phyloP scores from a whole-genome alignment of 2,888 invertebrate genomes.

The Anarsia innoxiella region DNA sequence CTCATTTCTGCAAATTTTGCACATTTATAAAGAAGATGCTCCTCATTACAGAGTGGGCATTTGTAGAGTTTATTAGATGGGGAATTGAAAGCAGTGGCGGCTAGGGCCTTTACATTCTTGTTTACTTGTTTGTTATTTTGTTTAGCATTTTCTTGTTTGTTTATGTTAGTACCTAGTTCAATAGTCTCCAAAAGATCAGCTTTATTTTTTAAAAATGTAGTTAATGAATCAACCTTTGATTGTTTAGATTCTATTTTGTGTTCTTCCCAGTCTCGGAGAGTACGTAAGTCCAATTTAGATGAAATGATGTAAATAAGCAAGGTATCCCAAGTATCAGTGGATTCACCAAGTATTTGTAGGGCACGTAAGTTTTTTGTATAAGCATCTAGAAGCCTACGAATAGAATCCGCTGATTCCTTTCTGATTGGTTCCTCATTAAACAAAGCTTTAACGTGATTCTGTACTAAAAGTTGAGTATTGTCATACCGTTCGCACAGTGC shows the following conservation, averaged over 20 bases:
- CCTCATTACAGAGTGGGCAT: background rate
- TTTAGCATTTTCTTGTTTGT: background rate
- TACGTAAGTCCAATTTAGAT: conserved; percentile 1
- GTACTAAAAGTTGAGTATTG: conserved; percentile 1
- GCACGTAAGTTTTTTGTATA: conserved; percentile 8
- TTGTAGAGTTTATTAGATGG: background rate
- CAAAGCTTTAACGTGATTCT: conserved; percentile 9
- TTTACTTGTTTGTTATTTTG: background rate
- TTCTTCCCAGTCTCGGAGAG: conserved; percentile 7
- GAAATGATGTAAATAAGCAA: conserved; percentile 4
- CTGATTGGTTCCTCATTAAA: conserved; percentile 2
- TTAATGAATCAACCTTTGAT: background rate
- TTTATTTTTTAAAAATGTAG: background rate
- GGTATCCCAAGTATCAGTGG: conserved; percentile 5
- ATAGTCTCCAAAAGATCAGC: conserved; percentile 3
- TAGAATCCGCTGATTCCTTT: conserved; percentile 1
- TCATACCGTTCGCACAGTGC: conserved; percentile 1
- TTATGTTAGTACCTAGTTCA: background rate
- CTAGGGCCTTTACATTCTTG: conserved; percentile 1
- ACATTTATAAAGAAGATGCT: conserved; percentile 1
- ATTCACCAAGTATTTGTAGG: conserved; percentile 5
- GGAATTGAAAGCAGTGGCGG: background rate
- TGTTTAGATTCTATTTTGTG: background rate
- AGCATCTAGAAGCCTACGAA: conserved; percentile 4
- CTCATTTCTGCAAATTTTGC: background rate